Conservation (phyloP, 2,797 vertebrate genomes). For the Allobates femoralis region DNA sequence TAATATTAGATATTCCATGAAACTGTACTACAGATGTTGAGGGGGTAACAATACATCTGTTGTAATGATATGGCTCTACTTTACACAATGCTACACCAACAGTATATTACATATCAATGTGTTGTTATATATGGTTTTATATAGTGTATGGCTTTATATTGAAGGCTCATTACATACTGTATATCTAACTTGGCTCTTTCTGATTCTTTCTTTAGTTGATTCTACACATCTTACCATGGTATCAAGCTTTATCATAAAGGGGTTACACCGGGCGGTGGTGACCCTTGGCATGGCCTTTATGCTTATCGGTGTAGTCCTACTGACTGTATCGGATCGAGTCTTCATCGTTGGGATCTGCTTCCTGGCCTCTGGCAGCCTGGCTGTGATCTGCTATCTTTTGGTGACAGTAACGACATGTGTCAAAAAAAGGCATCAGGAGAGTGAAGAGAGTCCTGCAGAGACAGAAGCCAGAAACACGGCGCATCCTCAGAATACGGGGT, state of each 20-base stretch:
- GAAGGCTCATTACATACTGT: neutral
- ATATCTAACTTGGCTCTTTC: neutral
- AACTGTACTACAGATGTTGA: too few relatives aligned
- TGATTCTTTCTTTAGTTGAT: neutral
- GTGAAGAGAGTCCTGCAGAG: neutral
- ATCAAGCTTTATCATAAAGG: neutral
- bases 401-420: neutral
- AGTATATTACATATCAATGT: neutral
- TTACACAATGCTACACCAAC: too few relatives aligned
- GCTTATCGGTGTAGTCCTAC: slow-evolving; percentile 47
- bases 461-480: neutral
- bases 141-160: neutral
- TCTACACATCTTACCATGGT: slow-evolving; percentile 7
- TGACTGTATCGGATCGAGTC: slow-evolving; percentile 23
- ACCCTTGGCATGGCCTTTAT: slow-evolving; percentile 49
- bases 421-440: neutral
- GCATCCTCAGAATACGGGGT: neutral
- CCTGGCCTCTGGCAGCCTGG: slow-evolving; percentile 32
- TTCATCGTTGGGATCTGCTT: slow-evolving; percentile 53
- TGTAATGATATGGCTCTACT: too few relatives aligned
- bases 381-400: neutral
- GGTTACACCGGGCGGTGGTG: slow-evolving; percentile 16
- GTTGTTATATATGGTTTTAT: neutral
- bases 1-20: too few relatives aligned
- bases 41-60: too few relatives aligned